phyloP scores from a whole-genome alignment of 92 coral and sea anemone species.

The Umimayanthus chanpuru region DNA sequence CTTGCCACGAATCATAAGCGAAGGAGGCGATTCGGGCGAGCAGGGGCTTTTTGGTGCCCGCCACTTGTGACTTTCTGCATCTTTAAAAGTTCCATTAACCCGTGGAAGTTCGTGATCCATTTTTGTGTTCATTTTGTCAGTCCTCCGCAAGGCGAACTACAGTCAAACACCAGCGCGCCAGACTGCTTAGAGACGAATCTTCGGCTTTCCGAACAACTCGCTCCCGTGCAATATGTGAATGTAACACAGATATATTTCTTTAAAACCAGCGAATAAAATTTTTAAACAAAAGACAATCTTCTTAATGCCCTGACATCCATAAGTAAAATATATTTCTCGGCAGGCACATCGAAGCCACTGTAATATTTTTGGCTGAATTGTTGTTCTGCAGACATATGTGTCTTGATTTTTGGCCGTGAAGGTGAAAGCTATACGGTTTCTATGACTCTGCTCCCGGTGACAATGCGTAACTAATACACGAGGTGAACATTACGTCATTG shows the following conservation, averaged over 20 bases:
- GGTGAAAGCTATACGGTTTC: conserved; percentile 33
- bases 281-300: not conserved
- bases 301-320: conserved; percentile 8
- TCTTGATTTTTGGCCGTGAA: conserved; percentile 6
- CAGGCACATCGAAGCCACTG: not conserved
- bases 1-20: conserved; percentile 79
- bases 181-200: not conserved
- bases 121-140: not conserved
- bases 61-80: conserved; percentile 59
- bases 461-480: conserved; percentile 90
- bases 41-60: conserved; percentile 84
- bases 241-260: not conserved
- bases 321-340: not conserved
- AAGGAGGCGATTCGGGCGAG: conserved; percentile 89
- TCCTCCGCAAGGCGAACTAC: not conserved
- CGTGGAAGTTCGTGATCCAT: conserved; percentile 36
- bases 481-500: conserved; percentile 72
- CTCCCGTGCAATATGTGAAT: conserved; percentile 15
- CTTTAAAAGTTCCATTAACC: conserved; percentile 42
- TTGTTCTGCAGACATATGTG: conserved; percentile 33
- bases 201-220: not conserved
- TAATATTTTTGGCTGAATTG: conserved; percentile 2
- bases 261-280: not conserved
- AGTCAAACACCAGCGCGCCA: conserved; percentile 3
- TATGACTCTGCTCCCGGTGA: conserved; percentile 31